Evolutionary conservation across 64 coral and sea anemone species (phyloP), one percentile per base, ranked within the genome.

Genomic region (Stylophora pistillata): DNA sequence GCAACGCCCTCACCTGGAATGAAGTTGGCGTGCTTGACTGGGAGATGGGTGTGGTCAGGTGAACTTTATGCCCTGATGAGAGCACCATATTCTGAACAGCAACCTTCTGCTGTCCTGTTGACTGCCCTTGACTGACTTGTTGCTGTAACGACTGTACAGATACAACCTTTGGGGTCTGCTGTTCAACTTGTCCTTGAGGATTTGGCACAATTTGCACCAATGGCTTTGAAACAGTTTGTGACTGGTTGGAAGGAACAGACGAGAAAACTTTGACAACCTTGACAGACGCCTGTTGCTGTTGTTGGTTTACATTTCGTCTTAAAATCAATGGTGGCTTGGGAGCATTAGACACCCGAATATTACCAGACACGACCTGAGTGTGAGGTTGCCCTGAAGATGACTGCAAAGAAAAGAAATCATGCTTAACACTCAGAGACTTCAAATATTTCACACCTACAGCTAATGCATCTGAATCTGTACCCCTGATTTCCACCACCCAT

Each of bases 141-240:
- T 68, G 64, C 23, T 79, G 73, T 37, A 95, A 79, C 5, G 94
- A 89, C 30, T 76, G 85, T 66, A 89, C 90, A 2, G 90, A 52
- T 29, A 93, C 86, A 4, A 92, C 94, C 34, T 93, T 96, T 34
- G 90, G 89, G n/a, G 65, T 79, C 59, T 88, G 86, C 53, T 89
- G 91, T 31, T 59, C 66, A 20, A 93, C 28, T 65, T 76, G 53
- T 66, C 86, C 71, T 13, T 83, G 86, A 15, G 81, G 70, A 14
- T 78, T 88, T 10, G 81, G 58, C 4, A 88, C 28, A 79, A 54
- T 58, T 58, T 81, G 71, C 1, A 81, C 53, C 58, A 82, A n/a
- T 16, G 66, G 71, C 4, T 86, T 76, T 15, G 66, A 16, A 55
- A 10, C 30, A 70, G 60, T 54, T 84, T 53, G 80, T 7, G 13